These are phyloP conservation scores for Cepaea nemoralis DNA, from an alignment of 1,140 invertebrate genomes.

Conservation along the genomic window DNA sequence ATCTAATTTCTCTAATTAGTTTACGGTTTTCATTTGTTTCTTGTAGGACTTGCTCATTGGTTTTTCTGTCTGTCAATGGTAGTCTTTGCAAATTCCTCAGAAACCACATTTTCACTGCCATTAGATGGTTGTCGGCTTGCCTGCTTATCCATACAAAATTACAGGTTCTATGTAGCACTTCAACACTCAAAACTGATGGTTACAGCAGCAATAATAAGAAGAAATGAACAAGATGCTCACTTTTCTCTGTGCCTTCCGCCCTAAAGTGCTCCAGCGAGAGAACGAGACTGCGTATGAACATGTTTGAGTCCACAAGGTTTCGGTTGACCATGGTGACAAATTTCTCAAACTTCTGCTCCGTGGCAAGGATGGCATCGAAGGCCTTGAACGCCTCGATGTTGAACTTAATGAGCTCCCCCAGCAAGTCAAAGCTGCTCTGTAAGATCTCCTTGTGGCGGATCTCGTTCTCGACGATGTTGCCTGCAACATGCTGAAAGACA, in stretches of 20 bases:
- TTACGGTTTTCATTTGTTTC: too few species aligned
- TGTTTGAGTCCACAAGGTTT: slow-evolving; percentile 74
- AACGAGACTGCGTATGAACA: slow-evolving; percentile 73
- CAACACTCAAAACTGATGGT: too few species aligned
- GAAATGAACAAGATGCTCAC: not conserved
- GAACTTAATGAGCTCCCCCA: slow-evolving; percentile 74
- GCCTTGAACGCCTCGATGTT: slow-evolving; percentile 73
- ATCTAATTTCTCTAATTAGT: too few species aligned
- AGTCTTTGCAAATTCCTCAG: too few species aligned
- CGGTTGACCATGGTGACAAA: slow-evolving; percentile 71
- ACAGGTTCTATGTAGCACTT: too few species aligned
- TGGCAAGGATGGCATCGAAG: slow-evolving; percentile 68
- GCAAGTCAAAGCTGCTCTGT: slow-evolving; percentile 74
- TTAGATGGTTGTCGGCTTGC: too few species aligned
- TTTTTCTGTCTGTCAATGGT: too few species aligned
- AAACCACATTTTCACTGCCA: too few species aligned
- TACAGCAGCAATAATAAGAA: too few species aligned
- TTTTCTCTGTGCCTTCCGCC: slow-evolving; percentile 50
- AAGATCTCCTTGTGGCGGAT: slow-evolving; percentile 73
- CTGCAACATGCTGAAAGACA: slow-evolving; percentile 71
- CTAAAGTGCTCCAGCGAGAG: slow-evolving; percentile 72
- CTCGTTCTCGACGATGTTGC: slow-evolving; percentile 70
- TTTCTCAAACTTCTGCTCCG: slow-evolving; percentile 66
- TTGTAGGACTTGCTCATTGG: too few species aligned
- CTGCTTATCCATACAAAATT: too few species aligned